phyloP scores from a whole-genome alignment of 2,113 vertebrate genomes.

The Pholis gunnellus region DNA sequence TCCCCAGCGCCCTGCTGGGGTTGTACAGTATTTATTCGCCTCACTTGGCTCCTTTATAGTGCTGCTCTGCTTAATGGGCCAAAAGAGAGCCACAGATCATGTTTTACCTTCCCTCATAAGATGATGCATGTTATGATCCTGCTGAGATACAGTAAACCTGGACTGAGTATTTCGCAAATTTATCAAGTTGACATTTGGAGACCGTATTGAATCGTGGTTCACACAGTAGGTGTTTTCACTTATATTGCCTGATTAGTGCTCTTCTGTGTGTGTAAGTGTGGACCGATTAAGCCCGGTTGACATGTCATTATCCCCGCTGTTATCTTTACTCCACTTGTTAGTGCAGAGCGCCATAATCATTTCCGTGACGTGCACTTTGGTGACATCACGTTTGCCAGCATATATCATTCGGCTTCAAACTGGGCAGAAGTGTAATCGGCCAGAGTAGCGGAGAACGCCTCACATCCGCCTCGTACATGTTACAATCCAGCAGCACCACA shows the following conservation, averaged over 20 bases:
- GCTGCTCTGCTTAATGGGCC: slow-evolving; percentile 70
- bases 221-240: not conserved
- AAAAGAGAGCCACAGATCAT: slow-evolving; percentile 52
- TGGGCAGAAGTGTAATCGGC: not conserved
- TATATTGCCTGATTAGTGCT: not conserved
- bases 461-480: not conserved
- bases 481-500: no score
- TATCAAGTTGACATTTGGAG: not conserved
- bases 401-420: not conserved
- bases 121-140: slow-evolving; percentile 28
- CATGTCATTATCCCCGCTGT: not conserved
- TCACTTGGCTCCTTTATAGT: slow-evolving; percentile 59
- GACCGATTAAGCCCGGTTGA: not conserved
- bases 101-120: slow-evolving; percentile 37
- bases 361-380: not conserved
- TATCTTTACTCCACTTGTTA: not conserved
- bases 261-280: not conserved
- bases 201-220: not conserved
- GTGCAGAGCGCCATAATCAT: not conserved
- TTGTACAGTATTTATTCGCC: slow-evolving; percentile 66
- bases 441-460: not conserved
- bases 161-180: not conserved
- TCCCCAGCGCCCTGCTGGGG: slow-evolving; percentile 37
- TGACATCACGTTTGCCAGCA: not conserved
- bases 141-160: slow-evolving; percentile 27